Percentiles rank a stretch among this genome's conserved stretches.
Conservation (phyloP, 2,888 invertebrate species). For the Acrocyrtus sp. region DNA sequence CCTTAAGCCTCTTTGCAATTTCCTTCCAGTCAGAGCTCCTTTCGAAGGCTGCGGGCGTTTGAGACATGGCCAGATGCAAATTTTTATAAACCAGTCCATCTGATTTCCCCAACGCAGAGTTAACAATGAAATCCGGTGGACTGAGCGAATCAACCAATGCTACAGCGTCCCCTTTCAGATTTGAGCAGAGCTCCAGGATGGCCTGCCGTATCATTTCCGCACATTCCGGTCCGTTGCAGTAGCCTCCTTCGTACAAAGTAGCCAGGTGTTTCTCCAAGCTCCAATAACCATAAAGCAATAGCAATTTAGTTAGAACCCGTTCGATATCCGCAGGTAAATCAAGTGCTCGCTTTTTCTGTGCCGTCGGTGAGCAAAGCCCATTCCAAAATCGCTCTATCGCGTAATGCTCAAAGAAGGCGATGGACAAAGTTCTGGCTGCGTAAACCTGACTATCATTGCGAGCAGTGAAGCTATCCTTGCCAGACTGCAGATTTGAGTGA, state of each 20-base stretch:
- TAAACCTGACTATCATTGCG: constrained; percentile 89
- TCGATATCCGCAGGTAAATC: constrained; percentile 65
- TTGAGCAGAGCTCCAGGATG: constrained; percentile 75
- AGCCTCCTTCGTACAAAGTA: constrained; percentile 75
- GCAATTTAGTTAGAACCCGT: constrained; percentile 71
- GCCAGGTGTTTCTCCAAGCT: constrained; percentile 80
- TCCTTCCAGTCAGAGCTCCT: constrained; percentile 82
- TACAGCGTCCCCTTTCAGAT: constrained; percentile 79
- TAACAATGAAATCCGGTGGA: constrained; percentile 90
- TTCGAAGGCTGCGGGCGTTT: constrained; percentile 74
- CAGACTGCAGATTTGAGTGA: constrained; percentile 69
- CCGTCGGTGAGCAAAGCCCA: constrained; percentile 65
- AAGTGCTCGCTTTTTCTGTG: constrained; percentile 31
- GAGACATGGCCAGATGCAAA: constrained; percentile 74
- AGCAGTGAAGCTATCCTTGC: constrained; percentile 76
- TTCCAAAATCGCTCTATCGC: constrained; percentile 68
- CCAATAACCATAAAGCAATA: constrained; percentile 76
- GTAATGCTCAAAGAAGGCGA: constrained; percentile 75
- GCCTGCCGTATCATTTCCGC: constrained; percentile 75
- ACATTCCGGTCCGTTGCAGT: constrained; percentile 70
- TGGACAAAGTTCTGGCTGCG: constrained; percentile 79
- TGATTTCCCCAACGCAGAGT: constrained; percentile 85
- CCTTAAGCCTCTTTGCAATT: constrained; percentile 46
- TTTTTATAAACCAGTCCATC: constrained; percentile 87
- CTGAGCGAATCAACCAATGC: constrained; percentile 85